phyloP scores from a whole-genome alignment of 2,797 vertebrate genomes.

The Gila robusta region DNA sequence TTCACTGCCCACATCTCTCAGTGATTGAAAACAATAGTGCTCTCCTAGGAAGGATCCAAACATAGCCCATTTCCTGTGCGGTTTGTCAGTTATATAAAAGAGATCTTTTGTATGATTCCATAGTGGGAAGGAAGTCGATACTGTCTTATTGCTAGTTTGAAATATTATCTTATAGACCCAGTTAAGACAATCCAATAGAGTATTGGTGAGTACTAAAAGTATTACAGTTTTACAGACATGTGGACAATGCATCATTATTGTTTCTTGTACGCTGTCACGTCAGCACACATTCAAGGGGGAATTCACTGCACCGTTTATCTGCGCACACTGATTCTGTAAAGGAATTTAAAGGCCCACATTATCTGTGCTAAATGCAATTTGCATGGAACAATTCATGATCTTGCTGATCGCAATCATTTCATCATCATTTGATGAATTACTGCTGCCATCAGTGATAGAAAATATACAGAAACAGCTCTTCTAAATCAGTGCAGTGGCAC shows the following conservation, averaged over 20 bases:
- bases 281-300: neutral
- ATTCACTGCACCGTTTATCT: neutral
- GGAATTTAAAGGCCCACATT: slow-evolving; percentile 13
- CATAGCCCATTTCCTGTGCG: slow-evolving; percentile 32
- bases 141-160: slow-evolving; percentile 25
- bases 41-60: slow-evolving; percentile 38
- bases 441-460: neutral
- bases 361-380: slow-evolving; percentile 11
- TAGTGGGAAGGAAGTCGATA: slow-evolving; percentile 23
- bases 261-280: neutral
- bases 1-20: slow-evolving; percentile 29
- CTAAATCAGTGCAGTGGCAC: neutral
- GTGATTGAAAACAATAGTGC: slow-evolving; percentile 53
- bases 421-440: slow-evolving; percentile 20
- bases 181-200: slow-evolving; percentile 14
- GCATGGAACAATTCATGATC: neutral
- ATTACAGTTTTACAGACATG: neutral
- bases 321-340: neutral
- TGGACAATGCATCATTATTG: slow-evolving; percentile 15
- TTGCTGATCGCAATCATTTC: neutral
- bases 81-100: slow-evolving; percentile 41
- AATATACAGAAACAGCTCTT: neutral
- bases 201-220: neutral
- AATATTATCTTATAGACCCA: slow-evolving; percentile 19
- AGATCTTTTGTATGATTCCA: slow-evolving; percentile 27